Conservation (phyloP, 2,113 vertebrate genomes). For the Sander vitreus region DNA sequence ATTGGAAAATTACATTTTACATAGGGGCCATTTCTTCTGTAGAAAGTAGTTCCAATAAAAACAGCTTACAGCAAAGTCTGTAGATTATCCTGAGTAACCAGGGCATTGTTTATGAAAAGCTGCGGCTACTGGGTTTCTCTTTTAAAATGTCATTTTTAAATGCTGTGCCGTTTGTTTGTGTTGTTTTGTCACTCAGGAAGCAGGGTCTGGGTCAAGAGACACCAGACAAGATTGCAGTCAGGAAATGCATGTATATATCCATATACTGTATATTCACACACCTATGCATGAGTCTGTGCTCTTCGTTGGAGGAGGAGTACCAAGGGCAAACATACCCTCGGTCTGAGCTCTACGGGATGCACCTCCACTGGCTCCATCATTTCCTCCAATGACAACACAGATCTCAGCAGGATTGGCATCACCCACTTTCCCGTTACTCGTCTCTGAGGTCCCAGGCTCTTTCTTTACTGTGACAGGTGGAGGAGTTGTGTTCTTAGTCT, state of each 20-base stretch:
- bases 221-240: conserved; percentile 39
- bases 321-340: conserved; percentile 89
- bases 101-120: conserved; percentile 14
- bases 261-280: conserved; percentile 66
- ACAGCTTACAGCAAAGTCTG: conserved; percentile 1
- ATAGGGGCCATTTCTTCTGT: conserved; percentile 1
- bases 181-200: conserved; percentile 16
- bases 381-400: conserved; percentile 93
- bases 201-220: conserved; percentile 43
- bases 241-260: conserved; percentile 37
- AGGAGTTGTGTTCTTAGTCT: conserved; percentile 68
- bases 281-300: conserved; percentile 82
- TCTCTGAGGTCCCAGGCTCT: conserved; percentile 82
- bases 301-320: conserved; percentile 78
- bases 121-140: not conserved
- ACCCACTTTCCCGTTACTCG: conserved; percentile 88
- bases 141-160: conserved; percentile 41
- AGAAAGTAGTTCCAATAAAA: not conserved
- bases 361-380: conserved; percentile 65
- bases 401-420: conserved; percentile 91
- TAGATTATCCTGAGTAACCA: conserved; percentile 22
- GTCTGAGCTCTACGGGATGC: conserved; percentile 93
- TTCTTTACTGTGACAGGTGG: conserved; percentile 89
- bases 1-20: conserved; percentile 32
- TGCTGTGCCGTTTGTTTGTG: not conserved